Percentiles rank a stretch among this genome's conserved stretches.
Evolutionary conservation across 2,797 vertebrate species (phyloP).

Genomic region (Notoglanidium macrostoma): DNA sequence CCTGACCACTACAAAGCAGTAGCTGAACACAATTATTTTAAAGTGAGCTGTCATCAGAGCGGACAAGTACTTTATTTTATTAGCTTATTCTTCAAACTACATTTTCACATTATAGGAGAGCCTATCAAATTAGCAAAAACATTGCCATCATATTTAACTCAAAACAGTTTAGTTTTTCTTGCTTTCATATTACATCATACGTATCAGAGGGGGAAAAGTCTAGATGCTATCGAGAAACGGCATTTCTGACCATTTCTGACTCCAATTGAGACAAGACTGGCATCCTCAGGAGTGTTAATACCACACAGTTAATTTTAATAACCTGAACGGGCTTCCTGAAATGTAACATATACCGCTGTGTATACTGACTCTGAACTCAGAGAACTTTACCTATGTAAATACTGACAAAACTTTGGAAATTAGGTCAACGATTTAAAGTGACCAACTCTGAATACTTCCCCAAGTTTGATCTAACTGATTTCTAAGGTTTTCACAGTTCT

Average conservation of each 20-base stretch:
- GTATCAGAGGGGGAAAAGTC: neutral
- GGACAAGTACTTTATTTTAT: neutral
- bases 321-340: neutral
- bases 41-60: neutral
- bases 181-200: neutral
- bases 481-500: constrained; percentile 15
- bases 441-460: neutral
- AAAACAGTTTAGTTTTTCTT: neutral
- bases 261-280: neutral
- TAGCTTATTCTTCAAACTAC: neutral
- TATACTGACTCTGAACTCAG: neutral
- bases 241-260: neutral
- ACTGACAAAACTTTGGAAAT: neutral
- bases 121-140: neutral
- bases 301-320: neutral
- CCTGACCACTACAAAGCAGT: neutral
- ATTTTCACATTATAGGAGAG: neutral
- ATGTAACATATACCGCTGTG: neutral
- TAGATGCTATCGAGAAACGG: neutral
- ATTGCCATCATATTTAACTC: neutral
- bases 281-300: neutral
- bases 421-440: neutral
- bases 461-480: neutral
- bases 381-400: neutral
- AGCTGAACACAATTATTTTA: neutral